Evolutionary conservation across 2,888 invertebrate genomes (phyloP).

Genomic region (Lydus trimaculatus): DNA sequence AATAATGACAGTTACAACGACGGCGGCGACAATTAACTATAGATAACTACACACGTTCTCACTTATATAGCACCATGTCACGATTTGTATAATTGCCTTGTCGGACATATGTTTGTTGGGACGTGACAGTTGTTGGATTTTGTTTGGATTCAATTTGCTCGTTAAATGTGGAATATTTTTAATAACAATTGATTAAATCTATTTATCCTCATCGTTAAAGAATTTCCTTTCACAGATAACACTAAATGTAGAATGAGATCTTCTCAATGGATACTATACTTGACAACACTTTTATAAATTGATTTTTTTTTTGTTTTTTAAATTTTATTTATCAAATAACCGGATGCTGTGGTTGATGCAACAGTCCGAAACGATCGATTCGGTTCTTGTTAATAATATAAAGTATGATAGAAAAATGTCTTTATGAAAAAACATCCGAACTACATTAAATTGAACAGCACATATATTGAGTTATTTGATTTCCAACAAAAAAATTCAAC

Average conservation of each 20-base stretch:
- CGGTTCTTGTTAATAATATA: not conserved
- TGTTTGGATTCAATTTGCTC: conserved; percentile 22
- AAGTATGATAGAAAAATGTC: not conserved
- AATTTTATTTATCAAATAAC: not conserved
- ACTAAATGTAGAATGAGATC: too few relatives aligned
- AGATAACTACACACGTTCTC: not conserved
- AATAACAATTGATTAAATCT: not conserved
- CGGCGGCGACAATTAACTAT: not conserved
- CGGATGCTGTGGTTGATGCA: conserved; percentile 4
- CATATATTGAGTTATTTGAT: too few relatives aligned
- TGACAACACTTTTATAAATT: not conserved
- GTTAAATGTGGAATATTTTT: not conserved
- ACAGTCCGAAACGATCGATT: not conserved
- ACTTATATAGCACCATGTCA: not conserved
- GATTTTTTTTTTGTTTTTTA: not conserved
- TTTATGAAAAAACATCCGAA: not conserved
- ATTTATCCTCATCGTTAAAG: too few relatives aligned
- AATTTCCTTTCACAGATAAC: too few relatives aligned
- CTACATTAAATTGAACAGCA: too few relatives aligned
- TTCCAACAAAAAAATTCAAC: too few relatives aligned
- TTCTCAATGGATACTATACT: too few relatives aligned
- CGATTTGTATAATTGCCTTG: conserved; percentile 12
- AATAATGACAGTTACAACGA: not conserved
- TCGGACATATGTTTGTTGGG: conserved; percentile 28
- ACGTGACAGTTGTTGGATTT: conserved; percentile 22